Conservation (phyloP, 92 coral and sea anemone genomes). For the Metridium senile region DNA sequence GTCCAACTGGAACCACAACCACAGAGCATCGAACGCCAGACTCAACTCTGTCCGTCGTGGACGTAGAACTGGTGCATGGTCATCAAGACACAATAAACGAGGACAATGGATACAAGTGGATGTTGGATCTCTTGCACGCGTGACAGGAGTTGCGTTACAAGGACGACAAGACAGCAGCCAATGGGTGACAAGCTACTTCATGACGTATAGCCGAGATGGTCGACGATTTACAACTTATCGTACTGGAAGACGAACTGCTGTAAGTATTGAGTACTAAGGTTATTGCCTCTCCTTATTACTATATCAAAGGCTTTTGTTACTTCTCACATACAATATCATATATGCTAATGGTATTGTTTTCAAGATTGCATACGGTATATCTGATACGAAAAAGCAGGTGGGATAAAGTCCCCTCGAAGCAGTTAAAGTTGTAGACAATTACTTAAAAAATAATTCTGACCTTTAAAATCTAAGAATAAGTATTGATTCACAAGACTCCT, state of each 20-base stretch:
- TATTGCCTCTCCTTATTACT: not conserved
- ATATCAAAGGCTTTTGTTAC: not conserved
- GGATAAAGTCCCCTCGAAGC: too few species aligned
- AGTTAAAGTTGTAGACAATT: too few species aligned
- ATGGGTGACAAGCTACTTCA: slow-evolving; percentile 28
- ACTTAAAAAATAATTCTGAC: too few species aligned
- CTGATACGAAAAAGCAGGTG: too few species aligned
- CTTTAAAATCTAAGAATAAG: too few species aligned
- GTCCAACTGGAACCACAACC: slow-evolving; percentile 26
- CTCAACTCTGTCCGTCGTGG: slow-evolving; percentile 20
- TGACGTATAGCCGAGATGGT: slow-evolving; percentile 33
- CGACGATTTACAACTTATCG: slow-evolving; percentile 20
- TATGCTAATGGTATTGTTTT: too few species aligned
- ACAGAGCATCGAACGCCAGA: slow-evolving; percentile 39
- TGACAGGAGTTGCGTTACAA: slow-evolving; percentile 22
- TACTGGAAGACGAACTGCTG: slow-evolving; percentile 55
- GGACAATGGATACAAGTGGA: slow-evolving; percentile 32
- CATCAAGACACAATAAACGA: slow-evolving; percentile 17
- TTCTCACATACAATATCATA: too few species aligned
- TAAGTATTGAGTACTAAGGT: slow-evolving; percentile 17
- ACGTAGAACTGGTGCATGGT: slow-evolving; percentile 44
- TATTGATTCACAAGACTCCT: too few species aligned
- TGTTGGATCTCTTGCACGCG: slow-evolving; percentile 6
- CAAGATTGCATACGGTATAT: too few species aligned
- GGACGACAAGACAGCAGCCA: slow-evolving; percentile 28